Conservation (phyloP, 2,888 invertebrate species). For the Caenorhabditis sp. region DNA sequence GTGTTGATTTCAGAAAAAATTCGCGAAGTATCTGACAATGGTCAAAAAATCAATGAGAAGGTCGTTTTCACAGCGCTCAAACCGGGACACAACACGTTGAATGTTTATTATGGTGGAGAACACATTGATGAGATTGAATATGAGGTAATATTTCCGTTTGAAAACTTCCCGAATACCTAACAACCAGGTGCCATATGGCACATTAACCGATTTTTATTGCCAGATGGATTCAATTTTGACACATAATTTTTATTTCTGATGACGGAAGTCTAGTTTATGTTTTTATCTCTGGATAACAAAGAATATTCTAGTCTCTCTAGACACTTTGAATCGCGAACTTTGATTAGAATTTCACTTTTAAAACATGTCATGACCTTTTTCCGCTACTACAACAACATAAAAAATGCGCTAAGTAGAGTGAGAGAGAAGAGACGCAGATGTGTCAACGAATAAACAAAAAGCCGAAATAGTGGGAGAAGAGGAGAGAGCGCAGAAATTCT, state of each 20-base stretch:
- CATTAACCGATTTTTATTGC: neutral
- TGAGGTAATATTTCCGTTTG: slow-evolving; percentile 36
- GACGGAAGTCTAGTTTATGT: too few relatives aligned
- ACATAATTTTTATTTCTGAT: too few relatives aligned
- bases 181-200: neutral
- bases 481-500: neutral
- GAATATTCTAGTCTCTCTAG: too few relatives aligned
- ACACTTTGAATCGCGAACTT: too few relatives aligned
- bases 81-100: slow-evolving; percentile 31
- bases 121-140: slow-evolving; percentile 42
- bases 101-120: slow-evolving; percentile 43
- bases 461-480: neutral
- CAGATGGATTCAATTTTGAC: neutral
- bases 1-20: too few relatives aligned
- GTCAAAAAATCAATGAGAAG: slow-evolving; percentile 15
- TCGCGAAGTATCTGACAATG: slow-evolving; percentile 19
- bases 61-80: slow-evolving; percentile 31
- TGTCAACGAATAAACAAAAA: neutral
- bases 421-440: neutral
- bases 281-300: too few relatives aligned
- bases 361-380: neutral
- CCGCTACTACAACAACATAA: neutral
- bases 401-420: neutral
- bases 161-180: too few relatives aligned
- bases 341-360: neutral